phyloP scores from a whole-genome alignment of 2,113 vertebrate species.

The Vidua chalybeata region DNA sequence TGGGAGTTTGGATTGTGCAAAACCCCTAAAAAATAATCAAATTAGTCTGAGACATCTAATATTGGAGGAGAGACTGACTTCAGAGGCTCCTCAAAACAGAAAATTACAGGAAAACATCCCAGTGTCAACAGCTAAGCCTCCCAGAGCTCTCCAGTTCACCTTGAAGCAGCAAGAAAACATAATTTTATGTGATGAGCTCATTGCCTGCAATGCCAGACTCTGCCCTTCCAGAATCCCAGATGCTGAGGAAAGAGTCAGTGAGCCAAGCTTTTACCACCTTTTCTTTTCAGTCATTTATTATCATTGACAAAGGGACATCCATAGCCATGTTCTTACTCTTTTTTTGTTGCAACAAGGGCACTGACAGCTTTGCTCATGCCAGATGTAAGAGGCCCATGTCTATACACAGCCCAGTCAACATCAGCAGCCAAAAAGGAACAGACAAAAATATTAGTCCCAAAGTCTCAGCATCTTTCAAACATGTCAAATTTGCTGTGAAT shows the following conservation, averaged over 20 bases:
- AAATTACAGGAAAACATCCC: neutral
- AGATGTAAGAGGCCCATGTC: accelerated
- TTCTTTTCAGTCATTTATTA: neutral
- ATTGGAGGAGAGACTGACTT: neutral
- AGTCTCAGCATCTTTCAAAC: neutral
- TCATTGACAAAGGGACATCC: neutral
- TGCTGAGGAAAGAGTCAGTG: neutral
- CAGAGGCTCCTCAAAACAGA: neutral
- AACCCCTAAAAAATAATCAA: neutral
- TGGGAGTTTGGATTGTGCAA: neutral
- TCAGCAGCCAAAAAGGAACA: neutral
- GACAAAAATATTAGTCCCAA: neutral
- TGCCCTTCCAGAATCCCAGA: neutral
- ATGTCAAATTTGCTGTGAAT: neutral
- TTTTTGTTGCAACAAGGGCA: neutral
- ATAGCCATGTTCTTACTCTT: neutral
- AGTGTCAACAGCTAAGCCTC: neutral
- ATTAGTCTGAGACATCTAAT: neutral
- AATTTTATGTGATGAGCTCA: neutral
- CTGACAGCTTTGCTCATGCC: neutral
- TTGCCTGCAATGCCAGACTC: neutral
- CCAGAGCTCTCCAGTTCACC: neutral
- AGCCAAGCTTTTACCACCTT: neutral
- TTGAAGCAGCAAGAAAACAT: neutral
- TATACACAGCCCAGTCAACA: accelerated